These are phyloP conservation scores for Lipophrys pholis DNA, from an alignment of 2,113 vertebrate genomes.

Conservation along the genomic window DNA sequence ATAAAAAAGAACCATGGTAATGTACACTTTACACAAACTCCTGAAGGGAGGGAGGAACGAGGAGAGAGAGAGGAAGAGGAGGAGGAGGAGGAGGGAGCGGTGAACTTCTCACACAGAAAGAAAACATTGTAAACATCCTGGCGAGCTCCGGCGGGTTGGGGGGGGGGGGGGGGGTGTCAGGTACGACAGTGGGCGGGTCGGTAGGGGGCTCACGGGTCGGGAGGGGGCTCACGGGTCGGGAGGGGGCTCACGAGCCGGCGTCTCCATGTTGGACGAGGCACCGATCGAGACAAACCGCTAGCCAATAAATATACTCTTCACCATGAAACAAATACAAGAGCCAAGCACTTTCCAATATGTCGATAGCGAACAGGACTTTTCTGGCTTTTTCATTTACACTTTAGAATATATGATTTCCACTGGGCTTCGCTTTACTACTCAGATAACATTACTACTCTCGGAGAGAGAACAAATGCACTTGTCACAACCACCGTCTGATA, in stretches of 20 bases:
- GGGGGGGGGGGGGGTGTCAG: neutral
- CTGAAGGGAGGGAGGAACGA: conserved; percentile 81
- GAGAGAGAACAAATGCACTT: conserved; percentile 79
- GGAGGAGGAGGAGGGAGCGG: conserved; percentile 62
- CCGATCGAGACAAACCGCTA: conserved; percentile 81
- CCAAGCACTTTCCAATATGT: conserved; percentile 82
- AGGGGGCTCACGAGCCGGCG: conserved; percentile 71
- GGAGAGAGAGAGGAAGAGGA: conserved; percentile 58
- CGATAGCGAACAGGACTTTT: conserved; percentile 79
- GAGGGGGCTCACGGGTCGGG: conserved; percentile 72
- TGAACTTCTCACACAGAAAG: conserved; percentile 88
- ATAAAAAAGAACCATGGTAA: conserved; percentile 96
- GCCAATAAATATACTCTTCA: conserved; percentile 84
- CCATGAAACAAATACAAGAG: conserved; percentile 81
- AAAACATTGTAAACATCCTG: conserved; percentile 91
- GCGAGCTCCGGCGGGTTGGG: conserved; percentile 74
- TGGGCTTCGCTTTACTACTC: conserved; percentile 80
- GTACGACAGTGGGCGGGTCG: neutral
- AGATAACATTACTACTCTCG: conserved; percentile 80
- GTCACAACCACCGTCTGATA: conserved; percentile 82
- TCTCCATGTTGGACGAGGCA: conserved; percentile 80
- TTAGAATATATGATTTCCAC: conserved; percentile 78
- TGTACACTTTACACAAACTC: conserved; percentile 96
- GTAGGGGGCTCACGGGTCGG: neutral
- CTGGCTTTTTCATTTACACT: conserved; percentile 80